Percentiles rank a stretch among this genome's conserved stretches.
These are phyloP conservation scores for Stegastes partitus DNA, from an alignment of 2,113 vertebrate genomes.

Conservation along the genomic window DNA sequence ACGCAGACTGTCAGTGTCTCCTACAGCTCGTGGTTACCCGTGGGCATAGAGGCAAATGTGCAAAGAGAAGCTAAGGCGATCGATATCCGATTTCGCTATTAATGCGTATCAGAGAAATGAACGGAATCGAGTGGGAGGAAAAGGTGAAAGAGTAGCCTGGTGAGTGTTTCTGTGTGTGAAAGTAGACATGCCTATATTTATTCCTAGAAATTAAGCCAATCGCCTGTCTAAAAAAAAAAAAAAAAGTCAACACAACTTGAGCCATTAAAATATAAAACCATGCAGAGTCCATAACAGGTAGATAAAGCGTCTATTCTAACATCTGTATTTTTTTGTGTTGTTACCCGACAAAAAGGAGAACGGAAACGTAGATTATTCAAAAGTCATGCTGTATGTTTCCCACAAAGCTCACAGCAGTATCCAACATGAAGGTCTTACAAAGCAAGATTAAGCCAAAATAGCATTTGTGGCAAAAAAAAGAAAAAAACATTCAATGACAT, in stretches of 20 bases:
- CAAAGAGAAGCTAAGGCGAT: slow-evolving; percentile 43
- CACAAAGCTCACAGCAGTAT: slow-evolving; percentile 13
- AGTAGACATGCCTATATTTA: background rate
- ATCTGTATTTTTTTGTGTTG: slow-evolving; percentile 7
- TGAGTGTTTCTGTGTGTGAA: background rate
- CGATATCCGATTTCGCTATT: slow-evolving; percentile 61
- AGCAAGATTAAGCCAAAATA: slow-evolving; percentile 32
- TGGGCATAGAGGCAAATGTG: slow-evolving; percentile 44
- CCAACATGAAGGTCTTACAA: slow-evolving; percentile 4
- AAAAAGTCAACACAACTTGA: slow-evolving; percentile 26
- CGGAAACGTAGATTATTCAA: slow-evolving; percentile 31
- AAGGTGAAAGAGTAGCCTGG: background rate
- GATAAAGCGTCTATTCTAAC: slow-evolving; percentile 20
- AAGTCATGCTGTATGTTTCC: slow-evolving; percentile 25
- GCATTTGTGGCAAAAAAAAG: background rate
- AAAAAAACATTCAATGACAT: slow-evolving; percentile 2
- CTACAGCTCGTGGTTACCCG: slow-evolving; percentile 23
- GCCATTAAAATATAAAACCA: slow-evolving; percentile 24
- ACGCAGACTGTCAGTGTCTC: slow-evolving; percentile 38
- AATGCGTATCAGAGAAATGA: slow-evolving; percentile 34
- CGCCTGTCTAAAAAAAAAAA: no score
- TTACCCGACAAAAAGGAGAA: background rate
- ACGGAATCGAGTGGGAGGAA: slow-evolving; percentile 18
- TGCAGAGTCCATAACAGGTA: slow-evolving; percentile 8
- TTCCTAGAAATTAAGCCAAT: slow-evolving; percentile 5